These are phyloP conservation scores for Cephus rjabovi DNA, from an alignment of 2,888 invertebrate genomes.

Conservation along the genomic window DNA sequence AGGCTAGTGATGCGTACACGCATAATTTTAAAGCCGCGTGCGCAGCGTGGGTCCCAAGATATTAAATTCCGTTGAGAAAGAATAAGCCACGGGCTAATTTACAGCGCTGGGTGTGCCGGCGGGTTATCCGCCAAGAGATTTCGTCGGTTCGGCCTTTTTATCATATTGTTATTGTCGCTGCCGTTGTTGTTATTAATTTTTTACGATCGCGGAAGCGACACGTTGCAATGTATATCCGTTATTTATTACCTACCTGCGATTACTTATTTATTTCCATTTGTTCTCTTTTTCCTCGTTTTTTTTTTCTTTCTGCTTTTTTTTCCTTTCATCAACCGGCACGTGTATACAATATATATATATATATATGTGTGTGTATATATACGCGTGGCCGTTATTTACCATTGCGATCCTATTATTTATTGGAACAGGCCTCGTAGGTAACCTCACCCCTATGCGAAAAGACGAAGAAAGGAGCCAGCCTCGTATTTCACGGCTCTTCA, in stretches of 20 bases:
- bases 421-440: background rate
- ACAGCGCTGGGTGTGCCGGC: slow-evolving; percentile 54
- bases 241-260: slow-evolving; percentile 13
- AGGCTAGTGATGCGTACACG: slow-evolving; percentile 38
- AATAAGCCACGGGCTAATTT: slow-evolving; percentile 61
- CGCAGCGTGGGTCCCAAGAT: slow-evolving; percentile 61
- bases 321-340: background rate
- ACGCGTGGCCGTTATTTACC: slow-evolving; percentile 1
- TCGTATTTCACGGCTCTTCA: background rate
- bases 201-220: slow-evolving; percentile 24
- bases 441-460: background rate
- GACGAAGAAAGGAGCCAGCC: background rate
- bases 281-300: background rate
- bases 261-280: background rate
- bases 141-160: slow-evolving; percentile 36
- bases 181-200: slow-evolving; percentile 22
- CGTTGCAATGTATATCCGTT: slow-evolving; percentile 15
- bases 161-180: slow-evolving; percentile 12
- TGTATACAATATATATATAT: background rate
- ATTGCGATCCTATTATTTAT: slow-evolving; percentile 5
- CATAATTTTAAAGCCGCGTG: slow-evolving; percentile 54
- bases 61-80: slow-evolving; percentile 60
- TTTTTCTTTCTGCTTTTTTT: background rate
- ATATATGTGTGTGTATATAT: background rate
- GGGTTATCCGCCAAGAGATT: slow-evolving; percentile 26